Percentiles rank a stretch among this genome's conserved stretches.
phyloP scores from a whole-genome alignment of 2,797 vertebrate species.

The Muraenolepis orangiensis region DNA sequence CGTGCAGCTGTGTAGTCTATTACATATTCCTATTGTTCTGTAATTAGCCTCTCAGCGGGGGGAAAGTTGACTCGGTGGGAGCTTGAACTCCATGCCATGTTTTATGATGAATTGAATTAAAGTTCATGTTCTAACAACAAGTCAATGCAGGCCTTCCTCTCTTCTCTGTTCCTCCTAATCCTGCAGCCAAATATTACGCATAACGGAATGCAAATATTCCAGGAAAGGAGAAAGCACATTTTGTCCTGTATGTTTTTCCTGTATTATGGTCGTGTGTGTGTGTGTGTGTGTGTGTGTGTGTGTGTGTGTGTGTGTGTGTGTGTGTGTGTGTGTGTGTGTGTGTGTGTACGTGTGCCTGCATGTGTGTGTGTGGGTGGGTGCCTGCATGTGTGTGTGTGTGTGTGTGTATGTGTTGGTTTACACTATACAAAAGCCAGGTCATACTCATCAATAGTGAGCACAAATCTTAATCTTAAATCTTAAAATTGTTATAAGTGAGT shows the following conservation, averaged over 20 bases:
- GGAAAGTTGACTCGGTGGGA: too few relatives aligned
- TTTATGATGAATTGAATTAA: background rate
- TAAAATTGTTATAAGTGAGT: background rate
- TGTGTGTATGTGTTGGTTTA: background rate
- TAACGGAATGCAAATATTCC: background rate
- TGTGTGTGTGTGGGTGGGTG: background rate
- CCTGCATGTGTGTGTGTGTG: background rate
- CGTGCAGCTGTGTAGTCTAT: background rate
- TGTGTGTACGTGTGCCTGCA: background rate
- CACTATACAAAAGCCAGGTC: background rate
- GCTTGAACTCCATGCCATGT: background rate
- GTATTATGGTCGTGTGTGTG: too few relatives aligned
- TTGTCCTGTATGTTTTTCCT: background rate
- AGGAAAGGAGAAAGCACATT: too few relatives aligned
- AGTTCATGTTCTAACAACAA: background rate
- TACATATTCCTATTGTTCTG: background rate
- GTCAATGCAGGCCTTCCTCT: background rate
- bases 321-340: background rate
- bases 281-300: background rate
- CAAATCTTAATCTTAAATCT: constrained; percentile 10
- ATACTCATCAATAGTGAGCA: constrained; percentile 4
- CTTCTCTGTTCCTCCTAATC: background rate
- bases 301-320: constrained; percentile 3
- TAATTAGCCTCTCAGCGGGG: too few relatives aligned
- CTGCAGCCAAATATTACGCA: background rate